These are phyloP conservation scores for Danionella dracula DNA, from an alignment of 2,797 vertebrate species.

Conservation along the genomic window DNA sequence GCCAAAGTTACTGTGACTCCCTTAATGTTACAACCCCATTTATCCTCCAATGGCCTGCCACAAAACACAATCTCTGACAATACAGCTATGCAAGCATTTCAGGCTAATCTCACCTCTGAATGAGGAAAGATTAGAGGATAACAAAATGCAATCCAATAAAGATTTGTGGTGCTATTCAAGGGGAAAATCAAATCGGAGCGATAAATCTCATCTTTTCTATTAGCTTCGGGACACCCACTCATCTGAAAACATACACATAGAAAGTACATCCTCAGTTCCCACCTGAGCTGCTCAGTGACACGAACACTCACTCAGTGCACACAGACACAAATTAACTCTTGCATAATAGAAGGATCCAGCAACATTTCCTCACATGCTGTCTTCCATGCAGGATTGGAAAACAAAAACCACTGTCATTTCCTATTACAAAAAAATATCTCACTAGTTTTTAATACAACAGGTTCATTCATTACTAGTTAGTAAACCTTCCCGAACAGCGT, in stretches of 20 bases:
- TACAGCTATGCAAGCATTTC: neutral
- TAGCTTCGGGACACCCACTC: conserved; percentile 25
- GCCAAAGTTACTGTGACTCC: neutral
- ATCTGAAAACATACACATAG: conserved; percentile 32
- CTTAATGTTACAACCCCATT: conserved; percentile 1
- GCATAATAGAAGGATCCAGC: neutral
- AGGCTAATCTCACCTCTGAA: conserved; percentile 30
- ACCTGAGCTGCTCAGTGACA: neutral
- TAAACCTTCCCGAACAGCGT: too few relatives aligned
- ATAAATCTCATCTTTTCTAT: conserved; percentile 19
- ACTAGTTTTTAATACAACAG: too few relatives aligned
- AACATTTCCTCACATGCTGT: neutral
- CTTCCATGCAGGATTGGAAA: neutral
- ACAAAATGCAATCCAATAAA: conserved; percentile 36
- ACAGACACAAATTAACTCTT: conserved; percentile 12
- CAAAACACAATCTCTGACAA: neutral
- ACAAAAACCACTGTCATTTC: too few relatives aligned
- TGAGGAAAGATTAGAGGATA: conserved; percentile 27
- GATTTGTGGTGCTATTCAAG: conserved; percentile 22
- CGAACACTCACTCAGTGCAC: neutral
- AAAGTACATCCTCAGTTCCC: conserved; percentile 14
- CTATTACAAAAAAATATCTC: too few relatives aligned
- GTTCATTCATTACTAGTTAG: too few relatives aligned
- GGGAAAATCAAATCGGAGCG: conserved; percentile 25
- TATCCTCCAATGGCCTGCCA: neutral